Evolutionary conservation across 2,888 invertebrate species (phyloP).

Genomic region (Macrostomum cliftonense): DNA sequence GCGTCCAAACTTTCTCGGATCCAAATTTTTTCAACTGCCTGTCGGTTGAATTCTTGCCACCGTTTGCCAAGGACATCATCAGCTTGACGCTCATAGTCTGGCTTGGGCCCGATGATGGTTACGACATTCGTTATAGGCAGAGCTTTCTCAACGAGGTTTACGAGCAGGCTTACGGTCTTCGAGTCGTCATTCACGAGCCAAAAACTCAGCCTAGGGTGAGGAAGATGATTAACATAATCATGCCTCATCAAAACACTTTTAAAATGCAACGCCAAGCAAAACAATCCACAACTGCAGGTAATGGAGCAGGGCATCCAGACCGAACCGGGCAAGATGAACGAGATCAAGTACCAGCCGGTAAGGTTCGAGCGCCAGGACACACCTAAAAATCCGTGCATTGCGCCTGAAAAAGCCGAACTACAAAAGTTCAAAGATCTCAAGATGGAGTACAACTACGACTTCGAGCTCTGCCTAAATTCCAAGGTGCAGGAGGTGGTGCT

Average conservation of each 20-base stretch:
- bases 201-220: conserved; percentile 3
- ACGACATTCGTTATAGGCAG: conserved; percentile 5
- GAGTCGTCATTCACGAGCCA: conserved; percentile 10
- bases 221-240: too few species aligned
- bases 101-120: conserved; percentile 7
- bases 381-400: conserved; percentile 5
- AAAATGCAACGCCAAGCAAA: too few species aligned
- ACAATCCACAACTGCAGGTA: conserved; percentile 3
- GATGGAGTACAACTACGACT: conserved; percentile 7
- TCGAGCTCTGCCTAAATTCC: conserved; percentile 9
- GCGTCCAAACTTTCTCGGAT: conserved; percentile 6
- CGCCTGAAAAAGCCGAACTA: neutral
- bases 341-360: conserved; percentile 8
- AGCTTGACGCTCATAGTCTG: conserved; percentile 6
- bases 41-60: conserved; percentile 4
- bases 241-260: too few species aligned
- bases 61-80: neutral
- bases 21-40: conserved; percentile 11
- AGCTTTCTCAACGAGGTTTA: conserved; percentile 9
- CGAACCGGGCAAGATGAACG: conserved; percentile 10
- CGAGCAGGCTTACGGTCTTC: conserved; percentile 10
- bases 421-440: conserved; percentile 4
- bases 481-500: conserved; percentile 5
- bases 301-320: conserved; percentile 9
- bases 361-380: conserved; percentile 4